These are phyloP conservation scores for Limosa lapponica DNA, from an alignment of 2,797 vertebrate species.

Conservation along the genomic window DNA sequence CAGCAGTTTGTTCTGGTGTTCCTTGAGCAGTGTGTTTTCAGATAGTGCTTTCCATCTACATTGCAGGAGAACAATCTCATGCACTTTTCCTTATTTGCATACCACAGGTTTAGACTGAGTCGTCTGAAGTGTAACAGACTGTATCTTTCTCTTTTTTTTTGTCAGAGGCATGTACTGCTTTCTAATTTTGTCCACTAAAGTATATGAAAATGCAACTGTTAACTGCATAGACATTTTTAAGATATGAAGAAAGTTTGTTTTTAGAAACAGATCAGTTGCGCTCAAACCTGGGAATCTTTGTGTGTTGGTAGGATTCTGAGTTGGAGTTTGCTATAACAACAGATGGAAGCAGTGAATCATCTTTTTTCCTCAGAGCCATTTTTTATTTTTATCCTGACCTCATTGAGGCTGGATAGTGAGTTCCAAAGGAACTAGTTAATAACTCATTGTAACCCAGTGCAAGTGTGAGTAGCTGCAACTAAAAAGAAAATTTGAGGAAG, in stretches of 20 bases:
- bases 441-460: neutral
- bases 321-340: neutral
- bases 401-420: neutral
- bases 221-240: neutral
- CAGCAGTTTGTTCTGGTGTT: neutral
- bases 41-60: neutral
- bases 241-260: neutral
- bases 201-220: neutral
- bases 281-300: neutral
- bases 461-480: neutral
- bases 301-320: neutral
- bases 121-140: neutral
- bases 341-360: neutral
- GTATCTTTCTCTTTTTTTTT: neutral
- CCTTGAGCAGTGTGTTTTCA: neutral
- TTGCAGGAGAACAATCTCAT: fast-evolving
- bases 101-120: neutral
- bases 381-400: neutral
- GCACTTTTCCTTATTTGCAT: neutral
- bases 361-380: neutral
- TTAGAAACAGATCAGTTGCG: neutral
- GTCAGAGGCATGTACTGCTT: neutral
- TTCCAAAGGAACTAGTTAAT: neutral
- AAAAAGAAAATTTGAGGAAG: neutral
- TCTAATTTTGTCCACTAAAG: neutral